Evolutionary conservation across 2,888 invertebrate genomes (phyloP).

Genomic region (Synanthedon myopaeformis): DNA sequence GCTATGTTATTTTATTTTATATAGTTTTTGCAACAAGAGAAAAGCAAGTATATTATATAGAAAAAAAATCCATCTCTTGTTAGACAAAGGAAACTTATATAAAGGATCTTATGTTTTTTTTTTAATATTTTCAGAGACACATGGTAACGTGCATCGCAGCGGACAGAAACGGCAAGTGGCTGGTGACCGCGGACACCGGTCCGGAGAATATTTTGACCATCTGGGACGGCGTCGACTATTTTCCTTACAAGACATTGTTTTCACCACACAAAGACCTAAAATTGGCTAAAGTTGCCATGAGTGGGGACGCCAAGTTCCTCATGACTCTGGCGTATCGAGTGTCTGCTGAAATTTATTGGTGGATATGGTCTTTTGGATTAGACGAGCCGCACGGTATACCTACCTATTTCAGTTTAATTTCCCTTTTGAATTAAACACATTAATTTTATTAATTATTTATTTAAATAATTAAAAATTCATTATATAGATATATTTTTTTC

Average conservation of each 20-base stretch:
- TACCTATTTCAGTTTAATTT: too few relatives aligned
- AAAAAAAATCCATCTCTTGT: background rate
- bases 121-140: constrained; percentile 50
- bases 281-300: constrained; percentile 54
- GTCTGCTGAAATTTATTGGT: constrained; percentile 61
- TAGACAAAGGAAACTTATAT: background rate
- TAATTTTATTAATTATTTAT: too few relatives aligned
- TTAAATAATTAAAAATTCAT: too few relatives aligned
- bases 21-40: background rate
- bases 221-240: constrained; percentile 65
- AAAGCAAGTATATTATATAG: background rate
- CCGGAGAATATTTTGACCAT: constrained; percentile 68
- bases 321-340: constrained; percentile 64
- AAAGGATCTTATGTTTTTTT: too few relatives aligned
- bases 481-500: background rate
- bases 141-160: constrained; percentile 57
- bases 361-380: constrained; percentile 72
- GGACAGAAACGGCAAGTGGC: constrained; percentile 65
- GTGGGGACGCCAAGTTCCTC: constrained; percentile 69
- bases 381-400: constrained; percentile 64
- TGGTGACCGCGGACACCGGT: constrained; percentile 71
- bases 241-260: constrained; percentile 67
- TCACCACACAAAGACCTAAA: constrained; percentile 54
- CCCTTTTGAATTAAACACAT: too few relatives aligned
- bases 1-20: too few relatives aligned